Evolutionary conservation across 2,888 invertebrate genomes (phyloP).

Genomic region (Eucera pruinosa): DNA sequence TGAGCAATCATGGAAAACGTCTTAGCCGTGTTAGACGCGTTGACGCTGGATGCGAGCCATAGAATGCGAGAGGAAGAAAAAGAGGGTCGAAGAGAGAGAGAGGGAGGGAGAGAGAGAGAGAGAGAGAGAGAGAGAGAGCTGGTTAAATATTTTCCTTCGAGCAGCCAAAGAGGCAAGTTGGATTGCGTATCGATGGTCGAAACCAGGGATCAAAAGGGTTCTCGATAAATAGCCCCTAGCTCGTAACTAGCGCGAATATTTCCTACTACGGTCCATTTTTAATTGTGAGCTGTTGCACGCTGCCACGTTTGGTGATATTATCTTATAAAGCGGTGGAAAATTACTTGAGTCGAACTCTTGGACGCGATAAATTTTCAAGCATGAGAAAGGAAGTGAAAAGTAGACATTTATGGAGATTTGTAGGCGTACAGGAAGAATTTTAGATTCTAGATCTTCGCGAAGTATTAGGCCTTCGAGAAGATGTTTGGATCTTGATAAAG

Average conservation of each 20-base stretch:
- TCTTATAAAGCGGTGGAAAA: no score
- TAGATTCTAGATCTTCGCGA: no score
- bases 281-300: no score
- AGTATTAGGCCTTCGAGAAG: no score
- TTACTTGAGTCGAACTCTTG: no score
- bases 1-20: slow-evolving; percentile 65
- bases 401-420: no score
- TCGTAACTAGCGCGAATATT: not conserved
- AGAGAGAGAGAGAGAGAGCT: not conserved
- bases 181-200: slow-evolving; percentile 44
- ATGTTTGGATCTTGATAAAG: no score
- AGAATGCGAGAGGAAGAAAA: not conserved
- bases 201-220: slow-evolving; percentile 9
- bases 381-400: no score
- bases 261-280: not conserved
- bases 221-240: slow-evolving; percentile 27
- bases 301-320: no score
- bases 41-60: slow-evolving; percentile 24
- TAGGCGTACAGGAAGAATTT: no score
- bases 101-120: slow-evolving; percentile 7
- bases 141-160: slow-evolving; percentile 61
- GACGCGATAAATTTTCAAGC: no score
- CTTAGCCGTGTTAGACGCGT: slow-evolving; percentile 55
- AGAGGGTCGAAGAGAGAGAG: not conserved
- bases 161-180: slow-evolving; percentile 23